phyloP scores from a whole-genome alignment of 2,888 invertebrate species.

The Frankliniella fusca region DNA sequence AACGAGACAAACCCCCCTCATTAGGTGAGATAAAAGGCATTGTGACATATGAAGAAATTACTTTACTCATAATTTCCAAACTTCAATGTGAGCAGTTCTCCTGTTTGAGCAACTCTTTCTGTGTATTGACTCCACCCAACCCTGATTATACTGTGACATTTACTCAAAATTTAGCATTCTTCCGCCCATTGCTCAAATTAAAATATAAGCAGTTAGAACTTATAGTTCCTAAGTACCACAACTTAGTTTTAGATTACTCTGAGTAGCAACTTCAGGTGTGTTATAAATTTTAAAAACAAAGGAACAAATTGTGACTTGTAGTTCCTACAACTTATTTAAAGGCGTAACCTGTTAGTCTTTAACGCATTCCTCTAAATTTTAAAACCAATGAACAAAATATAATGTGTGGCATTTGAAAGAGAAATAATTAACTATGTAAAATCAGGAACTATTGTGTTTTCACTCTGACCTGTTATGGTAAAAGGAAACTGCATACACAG shows the following conservation, averaged over 20 bases:
- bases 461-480: too few relatives aligned
- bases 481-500: too few relatives aligned
- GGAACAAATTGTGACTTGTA: too few relatives aligned
- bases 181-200: neutral
- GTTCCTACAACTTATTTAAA: too few relatives aligned
- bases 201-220: neutral
- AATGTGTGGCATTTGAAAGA: too few relatives aligned
- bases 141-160: neutral
- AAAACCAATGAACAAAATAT: too few relatives aligned
- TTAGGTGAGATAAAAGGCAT: neutral
- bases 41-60: neutral
- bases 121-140: neutral
- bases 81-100: neutral
- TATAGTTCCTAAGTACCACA: neutral
- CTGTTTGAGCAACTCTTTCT: neutral
- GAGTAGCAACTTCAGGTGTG: too few relatives aligned
- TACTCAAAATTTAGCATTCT: neutral
- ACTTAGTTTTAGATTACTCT: neutral
- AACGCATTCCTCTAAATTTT: too few relatives aligned
- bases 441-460: too few relatives aligned
- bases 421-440: too few relatives aligned
- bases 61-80: neutral
- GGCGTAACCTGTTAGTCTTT: too few relatives aligned
- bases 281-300: too few relatives aligned
- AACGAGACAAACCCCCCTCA: neutral